These are phyloP conservation scores for Vollenhovia emeryi DNA, from an alignment of 1,140 invertebrate species.

Conservation along the genomic window DNA sequence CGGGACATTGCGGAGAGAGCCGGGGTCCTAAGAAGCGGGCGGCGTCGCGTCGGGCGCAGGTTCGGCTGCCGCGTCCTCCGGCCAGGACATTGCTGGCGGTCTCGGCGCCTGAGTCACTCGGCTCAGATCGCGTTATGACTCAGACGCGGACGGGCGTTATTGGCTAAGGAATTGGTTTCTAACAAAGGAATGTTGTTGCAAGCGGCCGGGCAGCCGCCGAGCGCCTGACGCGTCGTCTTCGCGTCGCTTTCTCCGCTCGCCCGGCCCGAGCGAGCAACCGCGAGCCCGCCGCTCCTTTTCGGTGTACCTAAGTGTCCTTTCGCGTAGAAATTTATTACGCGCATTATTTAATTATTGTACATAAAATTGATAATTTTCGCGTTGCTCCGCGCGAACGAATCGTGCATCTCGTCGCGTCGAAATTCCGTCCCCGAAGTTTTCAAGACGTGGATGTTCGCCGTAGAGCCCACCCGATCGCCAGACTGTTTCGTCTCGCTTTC, in stretches of 20 bases:
- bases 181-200: slow-evolving; percentile 81
- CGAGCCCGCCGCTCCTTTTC: background rate
- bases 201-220: slow-evolving; percentile 7
- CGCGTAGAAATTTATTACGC: background rate
- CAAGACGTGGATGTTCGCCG: no score
- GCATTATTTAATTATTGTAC: no score
- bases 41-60: slow-evolving; percentile 33
- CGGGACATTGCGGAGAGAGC: background rate
- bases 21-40: no score
- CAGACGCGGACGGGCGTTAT: slow-evolving; percentile 75
- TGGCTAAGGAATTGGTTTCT: slow-evolving; percentile 78
- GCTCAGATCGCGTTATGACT: slow-evolving; percentile 73
- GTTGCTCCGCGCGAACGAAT: background rate
- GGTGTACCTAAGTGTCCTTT: background rate
- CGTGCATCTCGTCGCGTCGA: no score
- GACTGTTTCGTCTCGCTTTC: background rate
- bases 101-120: slow-evolving; percentile 79
- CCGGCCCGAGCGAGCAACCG: background rate
- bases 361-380: background rate
- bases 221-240: slow-evolving; percentile 5
- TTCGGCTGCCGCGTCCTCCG: slow-evolving; percentile 65
- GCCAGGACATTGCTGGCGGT: slow-evolving; percentile 78
- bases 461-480: background rate
- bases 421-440: no score
- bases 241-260: slow-evolving; percentile 17